Conservation (phyloP, 2,113 vertebrate genomes). For the Albula glossodonta region DNA sequence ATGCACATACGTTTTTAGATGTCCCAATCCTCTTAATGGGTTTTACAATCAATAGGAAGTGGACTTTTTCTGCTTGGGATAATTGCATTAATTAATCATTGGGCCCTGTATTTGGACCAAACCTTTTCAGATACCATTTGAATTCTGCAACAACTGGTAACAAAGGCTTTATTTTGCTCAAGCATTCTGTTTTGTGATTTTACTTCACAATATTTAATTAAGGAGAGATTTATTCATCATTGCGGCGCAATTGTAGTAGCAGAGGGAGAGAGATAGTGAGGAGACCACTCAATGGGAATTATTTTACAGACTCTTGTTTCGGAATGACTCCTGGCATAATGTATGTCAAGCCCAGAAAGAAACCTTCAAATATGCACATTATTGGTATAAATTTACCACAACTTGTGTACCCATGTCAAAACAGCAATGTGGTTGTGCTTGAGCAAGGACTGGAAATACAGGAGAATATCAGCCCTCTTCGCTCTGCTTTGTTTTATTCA, state of each 20-base stretch:
- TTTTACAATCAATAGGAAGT: slow-evolving; percentile 55
- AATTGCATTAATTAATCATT: slow-evolving; percentile 51
- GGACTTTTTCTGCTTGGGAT: slow-evolving; percentile 32
- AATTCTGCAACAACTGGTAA: slow-evolving; percentile 4
- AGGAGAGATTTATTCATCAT: neutral
- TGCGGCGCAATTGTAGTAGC: neutral
- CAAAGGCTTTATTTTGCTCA: neutral
- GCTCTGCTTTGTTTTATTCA: too few relatives aligned
- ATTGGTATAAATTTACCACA: too few relatives aligned
- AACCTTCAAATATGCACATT: too few relatives aligned
- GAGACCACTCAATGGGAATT: too few relatives aligned
- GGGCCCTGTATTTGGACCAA: slow-evolving; percentile 2
- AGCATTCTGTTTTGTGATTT: neutral
- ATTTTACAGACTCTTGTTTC: too few relatives aligned
- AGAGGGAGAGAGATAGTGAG: neutral
- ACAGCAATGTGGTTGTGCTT: too few relatives aligned
- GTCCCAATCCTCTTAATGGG: slow-evolving; percentile 47
- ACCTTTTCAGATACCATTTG: neutral
- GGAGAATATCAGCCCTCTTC: too few relatives aligned
- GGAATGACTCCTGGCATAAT: too few relatives aligned
- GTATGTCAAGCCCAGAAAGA: too few relatives aligned
- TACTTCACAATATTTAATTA: neutral
- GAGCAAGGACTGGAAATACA: too few relatives aligned
- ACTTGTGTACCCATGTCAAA: too few relatives aligned
- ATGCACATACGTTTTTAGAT: slow-evolving; percentile 36